Evolutionary conservation across 1,140 invertebrate genomes (phyloP).

Genomic region (Pogonognathellus flavescens): DNA sequence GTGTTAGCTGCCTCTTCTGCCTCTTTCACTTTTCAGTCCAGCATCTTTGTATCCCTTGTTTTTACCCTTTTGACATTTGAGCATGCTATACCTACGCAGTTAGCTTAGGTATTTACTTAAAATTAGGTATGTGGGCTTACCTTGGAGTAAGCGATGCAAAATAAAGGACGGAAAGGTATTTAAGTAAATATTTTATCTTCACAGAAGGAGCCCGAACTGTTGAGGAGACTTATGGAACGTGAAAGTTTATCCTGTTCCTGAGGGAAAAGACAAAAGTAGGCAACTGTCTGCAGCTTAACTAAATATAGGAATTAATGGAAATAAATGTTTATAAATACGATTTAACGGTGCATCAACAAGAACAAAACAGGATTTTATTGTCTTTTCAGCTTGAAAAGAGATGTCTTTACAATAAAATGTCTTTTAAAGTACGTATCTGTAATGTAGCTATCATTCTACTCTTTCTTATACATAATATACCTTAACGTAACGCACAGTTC

Average conservation of each 20-base stretch:
- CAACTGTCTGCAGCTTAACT: too few relatives aligned
- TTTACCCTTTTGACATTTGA: too few relatives aligned
- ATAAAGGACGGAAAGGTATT: not conserved
- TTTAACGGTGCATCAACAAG: conserved; percentile 57
- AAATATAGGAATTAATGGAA: not conserved
- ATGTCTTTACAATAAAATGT: conserved; percentile 60
- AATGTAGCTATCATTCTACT: conserved; percentile 14
- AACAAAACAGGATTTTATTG: conserved; percentile 61
- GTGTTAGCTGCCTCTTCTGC: too few relatives aligned
- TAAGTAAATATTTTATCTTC: conserved; percentile 21
- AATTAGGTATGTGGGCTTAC: too few relatives aligned
- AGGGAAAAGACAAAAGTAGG: not conserved
- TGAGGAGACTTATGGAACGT: conserved; percentile 6
- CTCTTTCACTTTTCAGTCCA: too few relatives aligned
- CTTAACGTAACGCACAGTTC: not conserved
- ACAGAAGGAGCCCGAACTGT: conserved; percentile 47
- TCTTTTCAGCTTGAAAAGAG: conserved; percentile 64
- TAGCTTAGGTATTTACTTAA: too few relatives aligned
- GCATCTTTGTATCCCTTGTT: too few relatives aligned
- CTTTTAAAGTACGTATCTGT: conserved; percentile 54
- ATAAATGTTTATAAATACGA: conserved; percentile 16
- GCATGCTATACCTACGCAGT: too few relatives aligned
- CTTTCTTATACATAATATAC: not conserved
- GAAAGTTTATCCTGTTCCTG: not conserved
- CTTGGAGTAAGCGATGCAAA: too few relatives aligned